Percentiles rank a stretch among this genome's conserved stretches.
These are phyloP conservation scores for Papilio dardanus DNA, from an alignment of 1,140 invertebrate species.

Conservation along the genomic window DNA sequence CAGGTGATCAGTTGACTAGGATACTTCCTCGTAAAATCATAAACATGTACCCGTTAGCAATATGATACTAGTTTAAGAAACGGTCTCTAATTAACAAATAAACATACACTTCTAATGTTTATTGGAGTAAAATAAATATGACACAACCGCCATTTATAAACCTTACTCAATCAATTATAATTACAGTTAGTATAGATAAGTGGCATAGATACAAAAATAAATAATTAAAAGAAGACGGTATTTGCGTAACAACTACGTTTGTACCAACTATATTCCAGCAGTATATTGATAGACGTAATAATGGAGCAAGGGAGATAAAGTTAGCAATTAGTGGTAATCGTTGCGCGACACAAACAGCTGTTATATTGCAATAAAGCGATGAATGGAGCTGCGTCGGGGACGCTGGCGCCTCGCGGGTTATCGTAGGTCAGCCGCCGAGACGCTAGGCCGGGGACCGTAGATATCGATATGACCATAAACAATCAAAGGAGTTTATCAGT, in stretches of 20 bases:
- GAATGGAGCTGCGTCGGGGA: constrained; percentile 48
- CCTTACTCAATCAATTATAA: too few relatives aligned
- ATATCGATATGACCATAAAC: constrained; percentile 32
- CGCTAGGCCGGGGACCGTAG: constrained; percentile 50
- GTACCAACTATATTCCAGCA: background rate
- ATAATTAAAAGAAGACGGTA: background rate
- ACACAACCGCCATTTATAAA: too few relatives aligned
- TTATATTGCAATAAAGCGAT: constrained; percentile 43
- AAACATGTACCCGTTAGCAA: too few relatives aligned
- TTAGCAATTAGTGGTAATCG: constrained; percentile 56
- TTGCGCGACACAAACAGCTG: constrained; percentile 56
- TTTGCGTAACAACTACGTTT: background rate
- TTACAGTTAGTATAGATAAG: too few relatives aligned
- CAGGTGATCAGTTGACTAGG: background rate
- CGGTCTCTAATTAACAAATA: too few relatives aligned
- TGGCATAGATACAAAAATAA: background rate
- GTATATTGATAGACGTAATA: constrained; percentile 7
- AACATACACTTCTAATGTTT: too few relatives aligned
- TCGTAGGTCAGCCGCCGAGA: constrained; percentile 53
- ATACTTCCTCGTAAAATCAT: background rate
- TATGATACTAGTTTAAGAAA: too few relatives aligned
- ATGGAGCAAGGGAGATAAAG: constrained; percentile 36
- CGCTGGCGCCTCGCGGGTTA: constrained; percentile 64
- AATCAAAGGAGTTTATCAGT: background rate
- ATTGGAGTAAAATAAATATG: too few relatives aligned